These are phyloP conservation scores for Lasioglossum villosulum DNA, from an alignment of 2,888 invertebrate species.

Conservation along the genomic window DNA sequence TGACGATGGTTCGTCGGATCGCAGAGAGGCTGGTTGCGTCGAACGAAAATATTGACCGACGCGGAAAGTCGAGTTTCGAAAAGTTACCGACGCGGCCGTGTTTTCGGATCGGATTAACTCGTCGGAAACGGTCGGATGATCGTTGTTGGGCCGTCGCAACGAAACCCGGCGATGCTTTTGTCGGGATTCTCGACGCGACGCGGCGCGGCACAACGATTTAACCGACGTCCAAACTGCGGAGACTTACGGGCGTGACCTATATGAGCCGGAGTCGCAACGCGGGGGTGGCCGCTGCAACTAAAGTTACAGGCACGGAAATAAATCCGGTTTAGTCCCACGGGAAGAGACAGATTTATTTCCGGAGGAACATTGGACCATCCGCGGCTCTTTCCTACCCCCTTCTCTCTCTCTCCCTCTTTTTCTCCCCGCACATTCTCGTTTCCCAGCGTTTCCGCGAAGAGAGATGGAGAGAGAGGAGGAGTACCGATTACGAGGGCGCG, in stretches of 20 bases:
- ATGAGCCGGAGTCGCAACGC: slow-evolving; percentile 49
- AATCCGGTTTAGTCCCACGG: slow-evolving; percentile 73
- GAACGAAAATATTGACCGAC: slow-evolving; percentile 10
- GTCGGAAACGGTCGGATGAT: slow-evolving; percentile 32
- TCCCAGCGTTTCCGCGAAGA: slow-evolving; percentile 25
- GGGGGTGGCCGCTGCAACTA: slow-evolving; percentile 47
- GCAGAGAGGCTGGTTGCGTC: background rate
- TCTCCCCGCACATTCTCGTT: background rate
- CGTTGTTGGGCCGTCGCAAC: slow-evolving; percentile 34
- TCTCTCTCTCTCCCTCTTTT: background rate
- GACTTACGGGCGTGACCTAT: slow-evolving; percentile 68
- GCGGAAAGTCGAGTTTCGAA: too few relatives aligned
- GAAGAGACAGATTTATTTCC: slow-evolving; percentile 72
- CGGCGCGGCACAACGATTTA: slow-evolving; percentile 61
- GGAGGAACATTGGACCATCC: slow-evolving; percentile 55
- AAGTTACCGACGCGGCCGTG: too few relatives aligned
- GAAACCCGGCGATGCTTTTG: slow-evolving; percentile 34
- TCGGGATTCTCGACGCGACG: slow-evolving; percentile 57
- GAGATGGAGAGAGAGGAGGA: slow-evolving; percentile 49
- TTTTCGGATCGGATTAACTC: slow-evolving; percentile 23
- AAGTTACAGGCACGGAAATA: slow-evolving; percentile 70
- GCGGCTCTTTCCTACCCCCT: slow-evolving; percentile 13
- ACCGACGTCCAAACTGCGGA: slow-evolving; percentile 67
- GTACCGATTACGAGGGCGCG: slow-evolving; percentile 56
- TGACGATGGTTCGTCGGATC: background rate